Evolutionary conservation across 2,797 vertebrate genomes (phyloP).

Genomic region (Capromys pilorides): DNA sequence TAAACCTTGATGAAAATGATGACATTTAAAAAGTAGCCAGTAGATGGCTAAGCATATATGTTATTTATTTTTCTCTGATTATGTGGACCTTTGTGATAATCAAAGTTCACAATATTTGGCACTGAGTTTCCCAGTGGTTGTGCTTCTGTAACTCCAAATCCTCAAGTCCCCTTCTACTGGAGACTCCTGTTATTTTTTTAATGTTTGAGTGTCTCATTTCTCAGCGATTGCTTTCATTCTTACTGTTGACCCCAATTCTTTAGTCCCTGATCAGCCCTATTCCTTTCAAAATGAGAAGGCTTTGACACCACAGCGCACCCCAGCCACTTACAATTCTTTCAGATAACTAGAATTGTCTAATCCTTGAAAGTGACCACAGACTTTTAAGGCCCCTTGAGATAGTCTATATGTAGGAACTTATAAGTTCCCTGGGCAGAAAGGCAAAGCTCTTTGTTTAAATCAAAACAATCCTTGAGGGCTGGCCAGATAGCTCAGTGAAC

Average conservation of each 20-base stretch:
- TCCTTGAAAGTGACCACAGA: neutral
- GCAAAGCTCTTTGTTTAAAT: neutral
- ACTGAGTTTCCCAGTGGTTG: neutral
- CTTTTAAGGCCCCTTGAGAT: conserved; percentile 4
- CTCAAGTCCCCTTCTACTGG: neutral
- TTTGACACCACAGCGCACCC: neutral
- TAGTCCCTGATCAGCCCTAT: neutral
- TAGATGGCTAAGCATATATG: neutral
- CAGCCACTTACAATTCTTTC: conserved; percentile 22
- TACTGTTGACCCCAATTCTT: neutral
- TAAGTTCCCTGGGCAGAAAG: neutral
- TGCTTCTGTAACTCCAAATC: conserved; percentile 16
- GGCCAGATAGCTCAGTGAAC: too few relatives aligned
- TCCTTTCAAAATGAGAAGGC: conserved; percentile 3
- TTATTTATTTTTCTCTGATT: neutral
- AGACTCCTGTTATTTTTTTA: neutral
- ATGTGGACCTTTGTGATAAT: neutral
- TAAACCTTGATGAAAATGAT: conserved; percentile 5
- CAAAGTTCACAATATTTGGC: neutral
- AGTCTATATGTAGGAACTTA: neutral
- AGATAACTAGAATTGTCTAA: conserved; percentile 50
- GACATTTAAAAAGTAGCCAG: conserved; percentile 11
- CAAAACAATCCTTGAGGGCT: neutral
- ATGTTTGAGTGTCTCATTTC: neutral
- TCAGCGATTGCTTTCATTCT: conserved; percentile 26